Percentiles rank a stretch among this genome's conserved stretches.
Evolutionary conservation across 1,140 invertebrate species (phyloP).

Genomic region (Chelonus insularis): DNA sequence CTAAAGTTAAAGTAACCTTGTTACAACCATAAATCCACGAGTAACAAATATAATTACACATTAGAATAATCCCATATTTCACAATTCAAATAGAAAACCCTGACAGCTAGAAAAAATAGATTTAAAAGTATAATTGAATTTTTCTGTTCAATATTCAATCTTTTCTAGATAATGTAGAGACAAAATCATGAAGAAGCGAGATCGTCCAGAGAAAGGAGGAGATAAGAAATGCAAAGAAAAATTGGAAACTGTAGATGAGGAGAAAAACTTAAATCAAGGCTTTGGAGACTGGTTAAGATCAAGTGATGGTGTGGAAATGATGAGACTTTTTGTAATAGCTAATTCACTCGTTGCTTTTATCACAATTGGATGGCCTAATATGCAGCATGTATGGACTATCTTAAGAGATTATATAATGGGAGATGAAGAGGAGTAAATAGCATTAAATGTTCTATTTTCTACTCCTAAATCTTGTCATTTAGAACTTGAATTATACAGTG

Average conservation of each 20-base stretch:
- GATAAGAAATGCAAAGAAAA: constrained; percentile 34
- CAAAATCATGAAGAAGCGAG: constrained; percentile 36
- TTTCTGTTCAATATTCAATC: not conserved
- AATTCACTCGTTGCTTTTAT: constrained; percentile 63
- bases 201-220: constrained; percentile 26
- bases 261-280: constrained; percentile 56
- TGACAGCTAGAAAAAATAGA: not conserved
- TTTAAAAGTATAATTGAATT: not conserved
- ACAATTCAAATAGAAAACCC: no score
- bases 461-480: no score
- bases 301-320: constrained; percentile 61
- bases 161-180: constrained; percentile 7
- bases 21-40: no score
- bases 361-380: constrained; percentile 63
- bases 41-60: no score
- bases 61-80: no score
- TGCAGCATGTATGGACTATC: constrained; percentile 51
- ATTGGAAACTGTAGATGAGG: constrained; percentile 16
- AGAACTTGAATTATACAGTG: no score
- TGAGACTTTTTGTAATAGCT: constrained; percentile 64
- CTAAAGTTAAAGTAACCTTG: no score
- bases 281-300: constrained; percentile 64
- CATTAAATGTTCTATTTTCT: not conserved
- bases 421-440: constrained; percentile 34
- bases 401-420: constrained; percentile 53